A percentile compares a stretch with the other conserved stretches of the same genome.
Conservation (phyloP, 1,140 invertebrate genomes). For the Eueides isabella region DNA sequence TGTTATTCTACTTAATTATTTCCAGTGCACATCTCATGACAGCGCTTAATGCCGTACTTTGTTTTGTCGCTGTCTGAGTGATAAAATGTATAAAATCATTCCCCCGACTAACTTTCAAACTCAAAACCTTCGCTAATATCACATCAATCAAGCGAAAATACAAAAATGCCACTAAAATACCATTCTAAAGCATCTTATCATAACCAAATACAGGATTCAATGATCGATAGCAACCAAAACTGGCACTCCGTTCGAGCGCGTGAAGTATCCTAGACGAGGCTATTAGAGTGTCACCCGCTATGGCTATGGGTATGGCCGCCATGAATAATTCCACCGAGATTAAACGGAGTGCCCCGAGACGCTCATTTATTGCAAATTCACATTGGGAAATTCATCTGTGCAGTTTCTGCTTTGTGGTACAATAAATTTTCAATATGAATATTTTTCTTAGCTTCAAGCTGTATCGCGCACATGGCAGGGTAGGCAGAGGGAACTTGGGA, state of each 20-base stretch:
- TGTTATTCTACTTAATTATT: too few species aligned
- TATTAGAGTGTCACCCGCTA: slow-evolving; percentile 27
- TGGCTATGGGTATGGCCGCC: slow-evolving; percentile 17
- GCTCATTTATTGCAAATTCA: slow-evolving; percentile 30
- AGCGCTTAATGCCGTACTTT: too few species aligned
- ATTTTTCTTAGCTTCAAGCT: too few species aligned
- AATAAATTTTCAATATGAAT: slow-evolving; percentile 21
- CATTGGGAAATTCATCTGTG: slow-evolving; percentile 26
- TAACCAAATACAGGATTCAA: not conserved
- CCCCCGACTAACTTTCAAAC: too few species aligned
- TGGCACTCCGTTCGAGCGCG: slow-evolving; percentile 6
- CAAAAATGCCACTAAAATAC: not conserved
- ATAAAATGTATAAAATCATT: too few species aligned
- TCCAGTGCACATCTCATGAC: too few species aligned
- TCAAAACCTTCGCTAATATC: too few species aligned
- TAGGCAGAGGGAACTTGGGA: too few species aligned
- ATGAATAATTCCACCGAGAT: slow-evolving; percentile 34
- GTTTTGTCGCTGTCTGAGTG: too few species aligned
- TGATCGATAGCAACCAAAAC: slow-evolving; percentile 8
- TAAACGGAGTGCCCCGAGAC: slow-evolving; percentile 23
- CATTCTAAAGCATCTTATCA: not conserved
- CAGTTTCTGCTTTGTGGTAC: slow-evolving; percentile 18
- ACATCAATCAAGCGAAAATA: too few species aligned
- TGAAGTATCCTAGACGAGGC: slow-evolving; percentile 26
- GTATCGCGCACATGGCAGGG: too few species aligned